These are phyloP conservation scores for Scomberomorus guttatus DNA, from an alignment of 2,797 vertebrate species.

Conservation along the genomic window DNA sequence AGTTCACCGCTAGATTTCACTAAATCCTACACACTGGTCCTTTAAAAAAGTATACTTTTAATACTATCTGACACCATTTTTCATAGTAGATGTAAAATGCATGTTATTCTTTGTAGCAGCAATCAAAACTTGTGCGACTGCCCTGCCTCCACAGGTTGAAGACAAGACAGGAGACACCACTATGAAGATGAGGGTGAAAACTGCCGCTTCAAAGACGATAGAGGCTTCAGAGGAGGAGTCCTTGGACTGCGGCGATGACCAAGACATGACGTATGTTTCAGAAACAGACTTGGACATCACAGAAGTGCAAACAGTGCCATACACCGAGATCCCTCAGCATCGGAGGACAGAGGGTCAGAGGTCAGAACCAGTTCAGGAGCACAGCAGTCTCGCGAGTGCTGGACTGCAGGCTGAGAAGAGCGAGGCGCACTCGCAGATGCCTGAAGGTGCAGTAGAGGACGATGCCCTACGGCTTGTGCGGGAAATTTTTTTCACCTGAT, in stretches of 20 bases:
- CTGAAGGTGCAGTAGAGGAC: slow-evolving; percentile 48
- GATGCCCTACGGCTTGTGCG: slow-evolving; percentile 78
- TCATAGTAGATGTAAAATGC: neutral
- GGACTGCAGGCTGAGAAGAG: slow-evolving; percentile 18
- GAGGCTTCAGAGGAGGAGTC: slow-evolving; percentile 50
- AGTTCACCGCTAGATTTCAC: too few relatives aligned
- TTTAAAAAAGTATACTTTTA: neutral
- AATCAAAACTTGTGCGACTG: neutral
- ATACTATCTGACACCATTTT: neutral
- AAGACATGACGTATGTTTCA: slow-evolving; percentile 55
- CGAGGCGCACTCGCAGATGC: slow-evolving; percentile 1
- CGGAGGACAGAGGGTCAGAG: slow-evolving; percentile 8
- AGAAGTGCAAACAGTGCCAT: slow-evolving; percentile 68
- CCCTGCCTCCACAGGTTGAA: slow-evolving; percentile 42
- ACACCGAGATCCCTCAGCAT: slow-evolving; percentile 28
- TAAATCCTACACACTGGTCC: too few relatives aligned
- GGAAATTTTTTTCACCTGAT: slow-evolving; percentile 83
- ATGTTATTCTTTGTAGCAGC: neutral
- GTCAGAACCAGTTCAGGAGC: slow-evolving; percentile 17
- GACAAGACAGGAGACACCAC: slow-evolving; percentile 5
- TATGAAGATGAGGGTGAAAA: slow-evolving; percentile 12
- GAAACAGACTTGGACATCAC: slow-evolving; percentile 74
- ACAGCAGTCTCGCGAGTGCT: neutral
- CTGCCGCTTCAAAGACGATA: neutral
- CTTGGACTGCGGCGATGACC: slow-evolving; percentile 41